Conservation (phyloP, 2,113 vertebrate species). For the Synchiropus splendidus region DNA sequence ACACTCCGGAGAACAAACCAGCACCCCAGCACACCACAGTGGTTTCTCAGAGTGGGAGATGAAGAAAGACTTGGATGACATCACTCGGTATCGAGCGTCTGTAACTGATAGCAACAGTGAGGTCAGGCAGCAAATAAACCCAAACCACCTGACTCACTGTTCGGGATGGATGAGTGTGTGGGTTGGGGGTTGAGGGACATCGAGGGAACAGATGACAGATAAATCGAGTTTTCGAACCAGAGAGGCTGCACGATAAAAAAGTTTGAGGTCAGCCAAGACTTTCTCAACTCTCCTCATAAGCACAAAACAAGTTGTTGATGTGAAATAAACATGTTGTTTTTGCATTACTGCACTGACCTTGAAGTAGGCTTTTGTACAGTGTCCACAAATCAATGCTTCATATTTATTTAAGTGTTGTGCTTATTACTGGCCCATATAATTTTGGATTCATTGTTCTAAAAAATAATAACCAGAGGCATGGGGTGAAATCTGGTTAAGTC, state of each 20-base stretch:
- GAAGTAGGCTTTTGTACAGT: too few species aligned
- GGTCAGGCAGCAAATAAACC: slow-evolving; percentile 45
- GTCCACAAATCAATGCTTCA: too few species aligned
- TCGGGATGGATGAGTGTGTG: slow-evolving; percentile 21
- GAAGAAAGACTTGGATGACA: slow-evolving; percentile 52
- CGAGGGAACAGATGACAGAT: slow-evolving; percentile 14
- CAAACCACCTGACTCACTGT: slow-evolving; percentile 49
- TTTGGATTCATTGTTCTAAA: too few species aligned
- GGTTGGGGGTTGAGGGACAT: slow-evolving; percentile 2
- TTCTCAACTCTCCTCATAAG: not conserved
- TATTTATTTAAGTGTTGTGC: too few species aligned
- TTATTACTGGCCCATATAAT: too few species aligned
- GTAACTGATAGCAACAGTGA: slow-evolving; percentile 62
- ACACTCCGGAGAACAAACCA: slow-evolving; percentile 12
- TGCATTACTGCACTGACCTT: too few species aligned
- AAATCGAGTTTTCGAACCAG: slow-evolving; percentile 4
- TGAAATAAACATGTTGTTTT: slow-evolving; percentile 3
- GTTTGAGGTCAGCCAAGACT: slow-evolving; percentile 2
- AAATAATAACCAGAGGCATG: too few species aligned
- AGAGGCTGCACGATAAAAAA: not conserved
- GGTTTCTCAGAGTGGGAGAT: slow-evolving; percentile 27
- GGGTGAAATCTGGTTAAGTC: too few species aligned
- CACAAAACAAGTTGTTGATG: slow-evolving; percentile 2
- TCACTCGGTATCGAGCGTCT: slow-evolving; percentile 32
- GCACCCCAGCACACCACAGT: slow-evolving; percentile 12